These are phyloP conservation scores for Idaea straminata DNA, from an alignment of 2,888 invertebrate species.

Conservation along the genomic window DNA sequence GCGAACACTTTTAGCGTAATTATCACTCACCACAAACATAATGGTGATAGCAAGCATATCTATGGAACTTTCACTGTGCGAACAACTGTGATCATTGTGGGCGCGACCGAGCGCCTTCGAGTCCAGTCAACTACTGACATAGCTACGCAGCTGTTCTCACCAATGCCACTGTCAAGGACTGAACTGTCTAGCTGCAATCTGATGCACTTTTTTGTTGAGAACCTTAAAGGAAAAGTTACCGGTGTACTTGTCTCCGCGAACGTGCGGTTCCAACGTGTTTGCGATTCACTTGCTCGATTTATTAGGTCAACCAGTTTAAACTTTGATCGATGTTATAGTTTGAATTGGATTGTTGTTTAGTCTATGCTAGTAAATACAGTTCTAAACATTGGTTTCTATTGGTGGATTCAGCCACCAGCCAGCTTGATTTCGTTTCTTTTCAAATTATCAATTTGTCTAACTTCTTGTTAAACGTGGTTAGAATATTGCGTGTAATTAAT, in stretches of 20 bases:
- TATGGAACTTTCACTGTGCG: conserved; percentile 75
- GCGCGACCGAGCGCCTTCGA: conserved; percentile 52
- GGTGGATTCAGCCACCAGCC: too few species aligned
- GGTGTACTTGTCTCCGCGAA: conserved; percentile 41
- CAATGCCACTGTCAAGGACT: conserved; percentile 48
- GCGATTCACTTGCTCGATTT: not conserved
- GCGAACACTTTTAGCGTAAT: conserved; percentile 63
- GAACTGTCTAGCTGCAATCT: conserved; percentile 40
- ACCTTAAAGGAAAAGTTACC: conserved; percentile 58
- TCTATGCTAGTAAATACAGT: not conserved
- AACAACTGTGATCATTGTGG: conserved; percentile 63
- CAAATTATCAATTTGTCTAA: conserved; percentile 23
- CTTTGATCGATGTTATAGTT: not conserved
- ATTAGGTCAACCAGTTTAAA: not conserved
- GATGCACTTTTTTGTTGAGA: conserved; percentile 48
- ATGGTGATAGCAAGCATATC: conserved; percentile 73
- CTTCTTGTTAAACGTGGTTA: conserved; percentile 26
- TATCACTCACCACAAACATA: conserved; percentile 78
- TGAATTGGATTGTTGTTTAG: not conserved
- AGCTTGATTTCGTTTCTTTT: not conserved
- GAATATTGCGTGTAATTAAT: conserved; percentile 21
- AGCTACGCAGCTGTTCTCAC: conserved; percentile 19
- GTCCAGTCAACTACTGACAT: conserved; percentile 59
- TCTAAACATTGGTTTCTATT: not conserved
- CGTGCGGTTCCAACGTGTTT: conserved; percentile 11